A percentile compares a stretch with the other conserved stretches of the same genome.
Evolutionary conservation across 2,888 invertebrate genomes (phyloP).

Genomic region (Hesperia comma): DNA sequence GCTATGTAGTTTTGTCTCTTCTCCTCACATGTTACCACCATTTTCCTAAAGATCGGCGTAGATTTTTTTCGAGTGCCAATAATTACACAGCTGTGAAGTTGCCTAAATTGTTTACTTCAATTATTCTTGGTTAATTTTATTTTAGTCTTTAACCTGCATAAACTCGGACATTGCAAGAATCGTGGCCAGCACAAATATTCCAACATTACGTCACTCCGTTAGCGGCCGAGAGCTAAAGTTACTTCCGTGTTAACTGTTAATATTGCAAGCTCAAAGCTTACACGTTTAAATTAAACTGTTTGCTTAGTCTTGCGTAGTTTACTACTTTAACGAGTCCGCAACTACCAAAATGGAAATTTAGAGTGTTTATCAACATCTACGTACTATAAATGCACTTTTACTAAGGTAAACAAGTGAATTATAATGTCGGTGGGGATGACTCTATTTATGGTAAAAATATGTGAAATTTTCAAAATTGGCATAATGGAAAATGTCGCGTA

Average conservation of each 20-base stretch:
- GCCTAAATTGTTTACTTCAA: too few species aligned
- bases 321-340: slow-evolving; percentile 19
- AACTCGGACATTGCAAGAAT: background rate
- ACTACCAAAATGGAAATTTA: slow-evolving; percentile 5
- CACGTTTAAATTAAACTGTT: slow-evolving; percentile 34
- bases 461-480: too few species aligned
- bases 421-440: too few species aligned
- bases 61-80: too few species aligned
- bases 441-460: too few species aligned
- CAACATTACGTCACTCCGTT: slow-evolving; percentile 34
- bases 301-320: slow-evolving; percentile 30
- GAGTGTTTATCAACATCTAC: slow-evolving; percentile 1
- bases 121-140: background rate
- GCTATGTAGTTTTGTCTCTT: too few species aligned
- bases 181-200: slow-evolving; percentile 24
- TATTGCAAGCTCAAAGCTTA: slow-evolving; percentile 31
- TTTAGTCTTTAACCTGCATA: background rate
- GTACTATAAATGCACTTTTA: too few species aligned
- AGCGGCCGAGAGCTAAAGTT: slow-evolving; percentile 34
- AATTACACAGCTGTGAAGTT: too few species aligned
- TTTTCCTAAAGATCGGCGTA: too few species aligned
- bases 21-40: too few species aligned
- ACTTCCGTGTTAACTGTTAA: slow-evolving; percentile 34
- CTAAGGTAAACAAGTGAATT: too few species aligned
- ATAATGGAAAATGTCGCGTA: too few species aligned